phyloP scores from a whole-genome alignment of 2,113 vertebrate species.

The Calidris pugnax region DNA sequence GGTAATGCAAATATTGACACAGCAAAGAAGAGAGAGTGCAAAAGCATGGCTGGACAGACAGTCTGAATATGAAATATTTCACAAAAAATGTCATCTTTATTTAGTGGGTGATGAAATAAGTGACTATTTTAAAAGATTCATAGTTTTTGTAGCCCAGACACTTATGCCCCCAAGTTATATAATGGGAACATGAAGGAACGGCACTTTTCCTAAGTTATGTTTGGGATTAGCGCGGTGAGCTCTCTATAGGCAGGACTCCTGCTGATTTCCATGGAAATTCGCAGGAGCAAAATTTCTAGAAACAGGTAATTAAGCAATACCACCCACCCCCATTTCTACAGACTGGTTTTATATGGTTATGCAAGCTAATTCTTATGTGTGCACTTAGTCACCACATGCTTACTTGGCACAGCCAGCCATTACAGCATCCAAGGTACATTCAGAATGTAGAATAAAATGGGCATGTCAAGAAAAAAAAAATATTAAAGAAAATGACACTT shows the following conservation, averaged over 20 bases:
- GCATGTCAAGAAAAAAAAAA: not conserved
- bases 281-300: not conserved
- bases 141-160: constrained; percentile 19
- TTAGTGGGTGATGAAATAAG: constrained; percentile 29
- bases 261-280: not conserved
- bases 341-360: not conserved
- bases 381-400: not conserved
- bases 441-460: not conserved
- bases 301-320: not conserved
- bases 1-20: constrained; percentile 70
- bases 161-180: constrained; percentile 1
- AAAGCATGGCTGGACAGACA: constrained; percentile 48
- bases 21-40: constrained; percentile 47
- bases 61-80: constrained; percentile 44
- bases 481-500: not conserved
- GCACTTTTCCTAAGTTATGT: not conserved
- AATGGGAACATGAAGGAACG: not conserved
- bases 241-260: not conserved
- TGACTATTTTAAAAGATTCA: constrained; percentile 46
- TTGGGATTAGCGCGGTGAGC: not conserved
- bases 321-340: not conserved
- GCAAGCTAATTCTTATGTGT: not conserved
- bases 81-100: constrained; percentile 52
- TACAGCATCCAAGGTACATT: not conserved
- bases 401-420: not conserved